Percentiles rank a stretch among this genome's conserved stretches.
Conservation (phyloP, 2,797 vertebrate genomes). For the Choloepus didactylus region DNA sequence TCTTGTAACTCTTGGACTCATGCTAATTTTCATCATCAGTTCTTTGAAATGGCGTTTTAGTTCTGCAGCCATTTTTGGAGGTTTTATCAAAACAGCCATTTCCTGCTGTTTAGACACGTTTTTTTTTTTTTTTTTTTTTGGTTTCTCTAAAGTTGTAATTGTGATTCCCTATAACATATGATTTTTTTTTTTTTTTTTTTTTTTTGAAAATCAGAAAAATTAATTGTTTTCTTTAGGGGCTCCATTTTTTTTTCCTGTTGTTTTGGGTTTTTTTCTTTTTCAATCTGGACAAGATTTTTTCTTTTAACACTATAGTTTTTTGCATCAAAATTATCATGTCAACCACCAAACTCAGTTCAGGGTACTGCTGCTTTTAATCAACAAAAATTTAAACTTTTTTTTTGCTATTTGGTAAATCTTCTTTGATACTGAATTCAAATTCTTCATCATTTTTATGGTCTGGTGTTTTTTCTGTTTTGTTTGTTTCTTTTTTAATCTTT, state of each 20-base stretch:
- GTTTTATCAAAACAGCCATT: slow-evolving; percentile 95
- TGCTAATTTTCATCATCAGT: slow-evolving; percentile 91
- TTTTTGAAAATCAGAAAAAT: slow-evolving; percentile 90
- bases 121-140: slow-evolving; percentile 87
- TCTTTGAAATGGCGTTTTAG: slow-evolving; percentile 92
- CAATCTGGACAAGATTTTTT: slow-evolving; percentile 85
- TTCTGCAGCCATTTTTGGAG: slow-evolving; percentile 91
- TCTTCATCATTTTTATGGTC: slow-evolving; percentile 89
- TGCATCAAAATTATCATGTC: slow-evolving; percentile 94
- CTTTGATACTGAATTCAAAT: slow-evolving; percentile 82
- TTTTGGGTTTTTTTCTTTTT: slow-evolving; percentile 90
- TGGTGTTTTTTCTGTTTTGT: slow-evolving; percentile 74
- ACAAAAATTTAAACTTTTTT: slow-evolving; percentile 82
- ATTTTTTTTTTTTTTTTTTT: slow-evolving; percentile 90
- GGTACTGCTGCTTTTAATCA: slow-evolving; percentile 90
- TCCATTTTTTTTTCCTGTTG: slow-evolving; percentile 86
- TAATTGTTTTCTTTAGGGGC: slow-evolving; percentile 92
- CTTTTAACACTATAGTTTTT: slow-evolving; percentile 88
- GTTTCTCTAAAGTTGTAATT: slow-evolving; percentile 89
- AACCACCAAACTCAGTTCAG: slow-evolving; percentile 92
- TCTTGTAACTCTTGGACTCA: slow-evolving; percentile 95
- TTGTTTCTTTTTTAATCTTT: slow-evolving; percentile 84
- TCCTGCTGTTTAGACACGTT: slow-evolving; percentile 88
- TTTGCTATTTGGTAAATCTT: slow-evolving; percentile 88
- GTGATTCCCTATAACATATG: slow-evolving; percentile 91